These are phyloP conservation scores for Nasalis larvatus DNA, from an alignment of 2,113 vertebrate species.

Conservation along the genomic window DNA sequence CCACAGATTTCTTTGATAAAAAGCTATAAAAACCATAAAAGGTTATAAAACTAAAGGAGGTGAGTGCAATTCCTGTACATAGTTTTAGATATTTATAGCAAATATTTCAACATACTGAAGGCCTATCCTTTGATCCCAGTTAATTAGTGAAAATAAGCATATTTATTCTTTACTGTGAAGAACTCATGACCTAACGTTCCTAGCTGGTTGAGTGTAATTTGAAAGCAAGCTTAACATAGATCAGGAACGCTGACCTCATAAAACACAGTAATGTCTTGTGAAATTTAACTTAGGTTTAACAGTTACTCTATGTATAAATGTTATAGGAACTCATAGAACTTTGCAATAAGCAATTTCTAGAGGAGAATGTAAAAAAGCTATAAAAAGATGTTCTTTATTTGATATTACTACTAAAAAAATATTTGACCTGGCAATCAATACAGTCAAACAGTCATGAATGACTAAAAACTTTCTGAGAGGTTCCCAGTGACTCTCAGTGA, in stretches of 20 bases:
- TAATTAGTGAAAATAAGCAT: background rate
- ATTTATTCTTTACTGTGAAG: background rate
- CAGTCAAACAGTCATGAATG: constrained; percentile 15
- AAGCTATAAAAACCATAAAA: background rate
- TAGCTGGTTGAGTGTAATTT: background rate
- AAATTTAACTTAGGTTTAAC: constrained; percentile 31
- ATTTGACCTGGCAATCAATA: constrained; percentile 34
- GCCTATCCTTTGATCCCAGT: background rate
- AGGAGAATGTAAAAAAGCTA: constrained; percentile 37
- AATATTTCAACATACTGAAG: background rate
- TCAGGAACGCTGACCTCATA: background rate
- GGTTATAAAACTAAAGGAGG: background rate
- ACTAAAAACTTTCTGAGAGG: constrained; percentile 20
- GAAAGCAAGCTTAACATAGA: background rate
- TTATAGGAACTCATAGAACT: constrained; percentile 6
- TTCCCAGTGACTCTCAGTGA: background rate
- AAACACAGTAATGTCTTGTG: background rate
- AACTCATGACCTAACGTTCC: background rate
- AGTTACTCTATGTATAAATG: constrained; percentile 5
- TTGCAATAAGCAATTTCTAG: constrained; percentile 13
- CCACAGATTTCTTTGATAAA: background rate
- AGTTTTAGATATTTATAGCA: background rate
- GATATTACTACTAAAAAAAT: constrained; percentile 45
- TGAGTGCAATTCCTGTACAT: background rate
- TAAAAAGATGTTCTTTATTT: constrained; percentile 60